Percentiles rank a stretch among this genome's conserved stretches.
Conservation (phyloP, 2,113 vertebrate genomes). For the Sinosuthora webbiana region DNA sequence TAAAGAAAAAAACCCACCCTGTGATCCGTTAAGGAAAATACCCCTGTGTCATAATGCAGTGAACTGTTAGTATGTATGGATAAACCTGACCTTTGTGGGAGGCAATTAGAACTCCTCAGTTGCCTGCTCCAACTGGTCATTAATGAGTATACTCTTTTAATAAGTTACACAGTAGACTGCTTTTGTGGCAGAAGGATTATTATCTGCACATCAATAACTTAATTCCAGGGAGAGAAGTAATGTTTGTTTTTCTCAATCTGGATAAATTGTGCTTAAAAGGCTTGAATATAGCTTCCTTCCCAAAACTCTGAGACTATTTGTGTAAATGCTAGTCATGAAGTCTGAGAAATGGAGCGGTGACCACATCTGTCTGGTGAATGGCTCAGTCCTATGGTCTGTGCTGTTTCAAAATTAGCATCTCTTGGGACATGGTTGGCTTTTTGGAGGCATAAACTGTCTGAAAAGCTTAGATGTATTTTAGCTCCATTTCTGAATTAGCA, state of each 20-base stretch:
- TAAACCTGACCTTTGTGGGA: not conserved
- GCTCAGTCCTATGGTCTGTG: conserved; percentile 16
- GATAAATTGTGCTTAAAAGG: conserved; percentile 1
- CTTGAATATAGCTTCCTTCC: not conserved
- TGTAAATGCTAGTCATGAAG: not conserved
- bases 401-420: conserved; percentile 46
- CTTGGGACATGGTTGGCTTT: conserved; percentile 18
- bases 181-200: not conserved
- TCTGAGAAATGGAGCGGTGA: conserved; percentile 12
- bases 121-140: not conserved
- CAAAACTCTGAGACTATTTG: conserved; percentile 1
- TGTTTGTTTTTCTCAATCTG: conserved; percentile 11
- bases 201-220: not conserved
- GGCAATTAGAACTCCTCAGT: not conserved
- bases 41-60: not conserved
- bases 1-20: no score
- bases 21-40: not conserved
- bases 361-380: conserved; percentile 24
- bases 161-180: not conserved
- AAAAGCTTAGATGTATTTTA: conserved; percentile 29
- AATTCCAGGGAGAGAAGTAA: not conserved
- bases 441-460: not conserved
- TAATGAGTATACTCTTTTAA: not conserved
- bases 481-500: not conserved
- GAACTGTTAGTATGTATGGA: not conserved